phyloP scores from a whole-genome alignment of 2,888 invertebrate genomes.

The Pyrrhia umbra region DNA sequence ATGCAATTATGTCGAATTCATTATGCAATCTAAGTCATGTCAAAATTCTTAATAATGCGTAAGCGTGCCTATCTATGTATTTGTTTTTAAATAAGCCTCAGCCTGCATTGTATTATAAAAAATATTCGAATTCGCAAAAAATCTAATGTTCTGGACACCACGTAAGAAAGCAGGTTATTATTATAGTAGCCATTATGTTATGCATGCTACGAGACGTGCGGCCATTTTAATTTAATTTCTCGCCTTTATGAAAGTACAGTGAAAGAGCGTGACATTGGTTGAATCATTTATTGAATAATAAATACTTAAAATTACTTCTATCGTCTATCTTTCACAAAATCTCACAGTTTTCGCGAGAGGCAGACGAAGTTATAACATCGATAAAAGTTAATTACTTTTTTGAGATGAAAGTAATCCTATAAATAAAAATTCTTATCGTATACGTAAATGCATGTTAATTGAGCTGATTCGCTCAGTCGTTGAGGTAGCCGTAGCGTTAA shows the following conservation, averaged over 20 bases:
- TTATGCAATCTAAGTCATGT: too few relatives aligned
- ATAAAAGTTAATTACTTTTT: constrained; percentile 23
- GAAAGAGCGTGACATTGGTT: constrained; percentile 16
- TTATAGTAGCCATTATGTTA: constrained; percentile 7
- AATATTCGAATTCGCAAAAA: constrained; percentile 19
- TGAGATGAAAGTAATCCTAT: constrained; percentile 11
- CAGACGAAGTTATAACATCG: constrained; percentile 73
- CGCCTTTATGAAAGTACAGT: constrained; percentile 14
- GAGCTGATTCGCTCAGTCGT: constrained; percentile 44
- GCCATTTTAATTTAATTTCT: constrained; percentile 36
- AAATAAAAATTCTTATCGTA: constrained; percentile 42
- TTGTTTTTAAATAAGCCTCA: too few relatives aligned
- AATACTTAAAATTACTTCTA: constrained; percentile 59
- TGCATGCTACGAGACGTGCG: background rate
- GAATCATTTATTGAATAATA: constrained; percentile 53
- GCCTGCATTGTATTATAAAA: too few relatives aligned
- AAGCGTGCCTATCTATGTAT: too few relatives aligned
- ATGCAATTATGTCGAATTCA: too few relatives aligned
- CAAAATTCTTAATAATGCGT: too few relatives aligned
- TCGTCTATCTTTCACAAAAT: constrained; percentile 83
- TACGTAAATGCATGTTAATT: constrained; percentile 59
- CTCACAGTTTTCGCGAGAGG: constrained; percentile 73
- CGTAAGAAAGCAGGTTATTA: constrained; percentile 38
- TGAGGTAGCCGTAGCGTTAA: constrained; percentile 59
- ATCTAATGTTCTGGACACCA: constrained; percentile 13